Percentiles rank a stretch among this genome's conserved stretches.
These are phyloP conservation scores for Meiosimyza platycephala DNA, from an alignment of 2,888 invertebrate genomes.

Conservation along the genomic window DNA sequence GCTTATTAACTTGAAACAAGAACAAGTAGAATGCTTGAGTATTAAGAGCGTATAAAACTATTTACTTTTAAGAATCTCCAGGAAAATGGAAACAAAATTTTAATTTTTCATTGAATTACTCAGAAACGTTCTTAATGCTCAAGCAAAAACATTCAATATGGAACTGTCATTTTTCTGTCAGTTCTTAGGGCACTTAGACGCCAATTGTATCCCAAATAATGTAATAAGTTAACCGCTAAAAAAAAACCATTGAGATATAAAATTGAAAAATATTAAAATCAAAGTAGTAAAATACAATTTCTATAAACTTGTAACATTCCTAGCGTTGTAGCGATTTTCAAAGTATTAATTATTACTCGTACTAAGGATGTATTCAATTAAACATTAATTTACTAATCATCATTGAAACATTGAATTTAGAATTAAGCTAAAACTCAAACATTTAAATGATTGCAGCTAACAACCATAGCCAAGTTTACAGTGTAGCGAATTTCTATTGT, in stretches of 20 bases:
- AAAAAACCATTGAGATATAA: constrained; percentile 19
- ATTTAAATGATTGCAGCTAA: constrained; percentile 26
- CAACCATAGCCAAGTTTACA: constrained; percentile 29
- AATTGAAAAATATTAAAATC: not conserved
- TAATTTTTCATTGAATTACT: no score
- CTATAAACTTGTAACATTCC: constrained; percentile 42
- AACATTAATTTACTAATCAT: no score
- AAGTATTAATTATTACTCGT: constrained; percentile 1
- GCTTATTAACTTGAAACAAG: no score
- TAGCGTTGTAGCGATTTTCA: not conserved
- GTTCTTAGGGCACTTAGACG: constrained; percentile 29
- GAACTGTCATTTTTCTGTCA: constrained; percentile 19
- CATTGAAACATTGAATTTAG: no score
- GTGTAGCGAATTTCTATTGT: constrained; percentile 31
- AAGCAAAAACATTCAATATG: not conserved
- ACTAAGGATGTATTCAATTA: constrained; percentile 10
- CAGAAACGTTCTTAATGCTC: not conserved
- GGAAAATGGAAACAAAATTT: no score
- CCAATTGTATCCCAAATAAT: constrained; percentile 21
- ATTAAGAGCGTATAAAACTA: no score
- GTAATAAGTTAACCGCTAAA: constrained; percentile 8
- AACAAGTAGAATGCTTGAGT: no score
- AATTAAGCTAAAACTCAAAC: no score
- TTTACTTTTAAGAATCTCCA: no score
- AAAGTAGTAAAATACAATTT: constrained; percentile 36